Percentiles rank a stretch among this genome's conserved stretches.
These are phyloP conservation scores for Zosterops pallidus DNA, from an alignment of 2,113 vertebrate genomes.

Conservation along the genomic window DNA sequence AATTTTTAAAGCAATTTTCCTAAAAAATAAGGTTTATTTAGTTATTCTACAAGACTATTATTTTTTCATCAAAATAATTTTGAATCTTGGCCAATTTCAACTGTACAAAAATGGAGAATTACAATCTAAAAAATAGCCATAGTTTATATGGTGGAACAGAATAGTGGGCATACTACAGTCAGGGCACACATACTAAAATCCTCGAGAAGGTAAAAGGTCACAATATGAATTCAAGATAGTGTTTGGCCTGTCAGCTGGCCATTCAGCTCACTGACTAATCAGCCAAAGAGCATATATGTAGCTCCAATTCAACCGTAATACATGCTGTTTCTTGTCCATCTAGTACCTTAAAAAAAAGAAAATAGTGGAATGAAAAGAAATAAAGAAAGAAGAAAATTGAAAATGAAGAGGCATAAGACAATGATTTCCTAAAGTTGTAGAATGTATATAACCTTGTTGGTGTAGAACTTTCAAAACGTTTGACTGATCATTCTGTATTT, in stretches of 20 bases:
- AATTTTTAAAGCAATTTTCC: background rate
- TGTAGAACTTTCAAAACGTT: background rate
- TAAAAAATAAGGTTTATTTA: background rate
- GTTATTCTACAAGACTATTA: background rate
- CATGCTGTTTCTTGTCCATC: background rate
- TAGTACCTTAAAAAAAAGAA: background rate
- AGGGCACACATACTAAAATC: background rate
- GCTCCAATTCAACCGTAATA: background rate
- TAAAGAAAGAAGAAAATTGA: background rate
- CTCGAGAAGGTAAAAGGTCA: background rate
- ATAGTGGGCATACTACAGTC: fast-evolving
- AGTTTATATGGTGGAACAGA: background rate
- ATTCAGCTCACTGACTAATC: background rate
- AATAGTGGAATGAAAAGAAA: background rate
- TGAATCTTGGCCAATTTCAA: background rate
- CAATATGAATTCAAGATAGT: background rate
- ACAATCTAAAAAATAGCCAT: background rate
- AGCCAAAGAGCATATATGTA: background rate
- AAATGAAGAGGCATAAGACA: background rate
- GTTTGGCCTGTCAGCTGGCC: background rate
- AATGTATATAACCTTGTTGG: background rate
- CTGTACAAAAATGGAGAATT: fast-evolving
- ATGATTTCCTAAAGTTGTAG: background rate
- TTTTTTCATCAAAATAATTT: background rate
- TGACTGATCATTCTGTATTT: background rate